Evolutionary conservation across 2,888 invertebrate genomes (phyloP).

Genomic region (Caenorhabditis panamensis): DNA sequence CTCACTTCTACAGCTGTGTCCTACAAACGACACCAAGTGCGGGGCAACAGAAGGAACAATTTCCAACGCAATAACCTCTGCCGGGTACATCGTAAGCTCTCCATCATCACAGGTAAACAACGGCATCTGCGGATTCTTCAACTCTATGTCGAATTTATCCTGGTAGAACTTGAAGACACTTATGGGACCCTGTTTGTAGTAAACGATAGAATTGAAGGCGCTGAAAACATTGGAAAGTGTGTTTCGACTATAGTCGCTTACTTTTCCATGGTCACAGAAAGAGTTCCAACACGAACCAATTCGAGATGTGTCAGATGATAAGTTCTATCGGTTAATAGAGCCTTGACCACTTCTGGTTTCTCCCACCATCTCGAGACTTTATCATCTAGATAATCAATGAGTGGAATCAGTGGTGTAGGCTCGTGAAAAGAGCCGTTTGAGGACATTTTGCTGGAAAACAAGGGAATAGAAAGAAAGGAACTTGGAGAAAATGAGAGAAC

Average conservation of each 20-base stretch:
- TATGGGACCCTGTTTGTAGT: neutral
- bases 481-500: neutral
- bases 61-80: conserved; percentile 5
- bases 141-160: conserved; percentile 7
- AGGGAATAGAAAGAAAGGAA: neutral
- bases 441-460: neutral
- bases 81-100: conserved; percentile 3
- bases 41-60: neutral
- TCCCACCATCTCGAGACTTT: conserved; percentile 7
- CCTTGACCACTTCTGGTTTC: conserved; percentile 3
- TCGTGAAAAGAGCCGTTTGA: neutral
- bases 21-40: neutral
- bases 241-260: neutral
- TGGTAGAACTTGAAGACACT: conserved; percentile 1
- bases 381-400: conserved; percentile 15
- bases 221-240: neutral
- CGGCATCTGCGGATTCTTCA: conserved; percentile 13
- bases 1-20: neutral
- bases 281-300: neutral
- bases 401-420: neutral
- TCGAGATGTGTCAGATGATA: conserved; percentile 18
- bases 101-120: conserved; percentile 14
- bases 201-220: neutral
- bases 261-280: neutral
- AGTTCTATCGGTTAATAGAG: neutral